Evolutionary conservation across 2,888 invertebrate species (phyloP).

Genomic region (Mythimna albipuncta): DNA sequence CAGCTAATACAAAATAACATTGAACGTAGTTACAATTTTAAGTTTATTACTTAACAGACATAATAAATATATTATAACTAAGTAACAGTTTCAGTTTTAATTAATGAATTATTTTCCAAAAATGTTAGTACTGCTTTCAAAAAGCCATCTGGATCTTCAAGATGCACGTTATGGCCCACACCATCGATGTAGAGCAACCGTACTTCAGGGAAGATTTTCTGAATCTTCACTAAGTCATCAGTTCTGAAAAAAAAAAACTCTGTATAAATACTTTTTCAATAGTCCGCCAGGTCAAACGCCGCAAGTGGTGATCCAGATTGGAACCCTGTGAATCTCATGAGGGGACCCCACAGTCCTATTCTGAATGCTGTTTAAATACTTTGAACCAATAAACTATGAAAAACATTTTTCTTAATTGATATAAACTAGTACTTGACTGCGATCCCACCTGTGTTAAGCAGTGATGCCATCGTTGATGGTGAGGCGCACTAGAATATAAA

Average conservation of each 20-base stretch:
- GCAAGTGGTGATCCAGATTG: too few species aligned
- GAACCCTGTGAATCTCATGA: too few species aligned
- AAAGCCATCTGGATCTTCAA: conserved; percentile 79
- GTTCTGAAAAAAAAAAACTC: conserved; percentile 35
- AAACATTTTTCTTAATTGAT: too few species aligned
- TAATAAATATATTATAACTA: not conserved
- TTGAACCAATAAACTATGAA: too few species aligned
- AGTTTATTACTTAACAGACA: not conserved
- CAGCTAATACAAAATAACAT: too few species aligned
- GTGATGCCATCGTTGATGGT: too few species aligned
- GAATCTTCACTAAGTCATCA: conserved; percentile 66
- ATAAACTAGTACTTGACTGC: too few species aligned
- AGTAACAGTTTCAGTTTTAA: not conserved
- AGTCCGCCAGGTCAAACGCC: too few species aligned
- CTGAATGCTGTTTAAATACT: too few species aligned
- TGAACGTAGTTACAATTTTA: not conserved
- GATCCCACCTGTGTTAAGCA: too few species aligned
- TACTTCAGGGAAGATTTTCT: conserved; percentile 73
- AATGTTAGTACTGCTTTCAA: conserved; percentile 59
- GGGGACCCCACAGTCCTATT: too few species aligned
- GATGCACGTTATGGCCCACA: conserved; percentile 79
- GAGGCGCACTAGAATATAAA: too few species aligned
- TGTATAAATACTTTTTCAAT: not conserved
- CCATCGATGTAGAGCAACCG: conserved; percentile 71
- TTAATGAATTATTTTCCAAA: conserved; percentile 43